Conservation (phyloP, 1,140 invertebrate genomes). For the Apis cerana region DNA sequence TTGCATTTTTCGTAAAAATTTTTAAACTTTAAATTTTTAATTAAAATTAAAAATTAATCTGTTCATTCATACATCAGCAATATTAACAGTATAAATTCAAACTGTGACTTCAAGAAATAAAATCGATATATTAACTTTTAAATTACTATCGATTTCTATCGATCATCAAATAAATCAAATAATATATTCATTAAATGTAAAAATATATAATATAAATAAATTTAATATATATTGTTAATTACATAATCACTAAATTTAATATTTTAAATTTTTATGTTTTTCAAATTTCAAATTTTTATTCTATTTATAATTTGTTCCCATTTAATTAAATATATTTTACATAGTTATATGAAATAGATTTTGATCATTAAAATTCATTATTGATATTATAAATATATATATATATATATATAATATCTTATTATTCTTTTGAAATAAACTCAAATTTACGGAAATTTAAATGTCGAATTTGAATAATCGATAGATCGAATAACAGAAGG, state of each 20-base stretch:
- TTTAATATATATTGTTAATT: background rate
- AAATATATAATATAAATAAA: background rate
- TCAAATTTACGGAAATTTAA: background rate
- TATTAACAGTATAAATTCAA: background rate
- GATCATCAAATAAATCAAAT: background rate
- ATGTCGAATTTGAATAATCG: constrained; percentile 19
- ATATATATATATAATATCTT: too few species aligned
- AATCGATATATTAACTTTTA: constrained; percentile 11
- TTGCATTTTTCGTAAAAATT: background rate
- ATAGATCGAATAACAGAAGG: constrained; percentile 4
- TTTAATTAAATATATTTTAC: background rate
- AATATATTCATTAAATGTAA: background rate
- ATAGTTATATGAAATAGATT: background rate
- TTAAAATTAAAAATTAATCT: background rate
- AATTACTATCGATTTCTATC: background rate
- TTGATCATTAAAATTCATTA: background rate
- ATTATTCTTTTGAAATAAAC: background rate
- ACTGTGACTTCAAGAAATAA: background rate
- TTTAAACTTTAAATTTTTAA: too few species aligned
- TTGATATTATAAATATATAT: background rate
- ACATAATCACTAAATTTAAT: background rate
- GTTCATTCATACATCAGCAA: background rate
- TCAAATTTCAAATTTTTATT: background rate
- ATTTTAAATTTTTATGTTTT: background rate
- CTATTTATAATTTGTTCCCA: background rate